Conservation (phyloP, 2,113 vertebrate species). For the Nannobrachium achirus region DNA sequence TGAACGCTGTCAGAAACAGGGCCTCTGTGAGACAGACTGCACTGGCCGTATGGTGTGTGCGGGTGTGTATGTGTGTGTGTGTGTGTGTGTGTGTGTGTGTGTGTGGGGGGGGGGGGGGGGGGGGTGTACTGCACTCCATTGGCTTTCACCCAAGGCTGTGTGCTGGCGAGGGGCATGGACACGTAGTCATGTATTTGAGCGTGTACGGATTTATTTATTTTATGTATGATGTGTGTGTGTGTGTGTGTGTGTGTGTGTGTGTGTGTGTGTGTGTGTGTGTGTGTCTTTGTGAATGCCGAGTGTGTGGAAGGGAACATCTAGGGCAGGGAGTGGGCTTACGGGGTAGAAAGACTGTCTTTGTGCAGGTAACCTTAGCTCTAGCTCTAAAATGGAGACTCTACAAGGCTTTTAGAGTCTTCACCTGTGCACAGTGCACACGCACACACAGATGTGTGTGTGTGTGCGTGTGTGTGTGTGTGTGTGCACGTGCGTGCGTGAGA, state of each 20-base stretch:
- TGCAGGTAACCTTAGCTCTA: slow-evolving; percentile 10
- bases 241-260: slow-evolving; percentile 11
- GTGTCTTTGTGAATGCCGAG: background rate
- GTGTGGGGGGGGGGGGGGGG: no score
- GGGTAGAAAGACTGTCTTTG: slow-evolving; percentile 31
- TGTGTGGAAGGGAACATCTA: background rate
- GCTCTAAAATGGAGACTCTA: background rate
- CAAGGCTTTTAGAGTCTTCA: no score
- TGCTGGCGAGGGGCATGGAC: no score
- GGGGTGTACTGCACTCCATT: no score
- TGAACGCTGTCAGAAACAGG: slow-evolving; percentile 11
- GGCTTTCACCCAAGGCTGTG: no score
- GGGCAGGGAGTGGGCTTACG: background rate
- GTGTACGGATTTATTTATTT: background rate
- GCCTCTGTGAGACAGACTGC: background rate
- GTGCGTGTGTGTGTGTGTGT: background rate
- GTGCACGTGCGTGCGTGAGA: background rate
- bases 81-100: background rate
- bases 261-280: background rate
- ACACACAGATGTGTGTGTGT: background rate
- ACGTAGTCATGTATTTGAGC: background rate
- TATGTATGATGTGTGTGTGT: background rate
- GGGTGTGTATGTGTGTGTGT: background rate
- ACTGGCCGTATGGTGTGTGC: slow-evolving; percentile 5
- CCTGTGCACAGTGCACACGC: no score